phyloP scores from a whole-genome alignment of 2,797 vertebrate species.

The Sandelia bainsii region DNA sequence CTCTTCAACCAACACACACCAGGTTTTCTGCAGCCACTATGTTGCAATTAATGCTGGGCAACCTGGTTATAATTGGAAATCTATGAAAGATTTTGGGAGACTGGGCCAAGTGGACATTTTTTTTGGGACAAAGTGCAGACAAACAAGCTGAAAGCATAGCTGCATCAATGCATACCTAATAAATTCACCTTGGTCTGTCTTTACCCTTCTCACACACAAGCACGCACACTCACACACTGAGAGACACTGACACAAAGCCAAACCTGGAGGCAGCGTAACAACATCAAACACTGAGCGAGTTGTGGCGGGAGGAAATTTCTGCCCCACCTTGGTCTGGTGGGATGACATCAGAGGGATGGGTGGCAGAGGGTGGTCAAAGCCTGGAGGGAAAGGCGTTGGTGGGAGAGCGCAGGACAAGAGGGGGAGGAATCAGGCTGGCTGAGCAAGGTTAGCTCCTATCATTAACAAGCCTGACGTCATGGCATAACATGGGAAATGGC shows the following conservation, averaged over 20 bases:
- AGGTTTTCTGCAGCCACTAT: background rate
- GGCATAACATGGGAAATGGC: conserved; percentile 43
- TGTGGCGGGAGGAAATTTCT: conserved; percentile 65
- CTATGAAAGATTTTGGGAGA: conserved; percentile 21
- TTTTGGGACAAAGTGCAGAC: conserved; percentile 2
- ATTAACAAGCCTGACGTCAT: conserved; percentile 66
- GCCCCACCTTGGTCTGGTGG: conserved; percentile 53
- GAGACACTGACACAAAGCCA: conserved; percentile 23
- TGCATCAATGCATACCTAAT: conserved; percentile 5
- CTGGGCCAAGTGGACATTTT: conserved; percentile 42
- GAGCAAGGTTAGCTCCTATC: conserved; percentile 47
- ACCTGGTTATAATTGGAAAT: conserved; percentile 27
- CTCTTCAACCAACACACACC: conserved; percentile 7
- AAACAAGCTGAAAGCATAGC: background rate
- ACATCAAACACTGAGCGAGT: conserved; percentile 70
- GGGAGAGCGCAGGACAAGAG: conserved; percentile 40
- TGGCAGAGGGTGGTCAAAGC: conserved; percentile 45
- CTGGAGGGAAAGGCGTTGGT: conserved; percentile 52
- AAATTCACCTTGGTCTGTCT: conserved; percentile 53
- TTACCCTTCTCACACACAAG: conserved; percentile 16
- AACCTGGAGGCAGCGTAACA: conserved; percentile 51
- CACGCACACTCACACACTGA: conserved; percentile 17
- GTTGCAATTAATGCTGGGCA: background rate
- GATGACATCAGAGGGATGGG: conserved; percentile 68
- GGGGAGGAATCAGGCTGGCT: conserved; percentile 12